Percentiles rank a stretch among this genome's conserved stretches.
phyloP scores from a whole-genome alignment of 2,797 vertebrate species.

The Anomalospiza imberbis region DNA sequence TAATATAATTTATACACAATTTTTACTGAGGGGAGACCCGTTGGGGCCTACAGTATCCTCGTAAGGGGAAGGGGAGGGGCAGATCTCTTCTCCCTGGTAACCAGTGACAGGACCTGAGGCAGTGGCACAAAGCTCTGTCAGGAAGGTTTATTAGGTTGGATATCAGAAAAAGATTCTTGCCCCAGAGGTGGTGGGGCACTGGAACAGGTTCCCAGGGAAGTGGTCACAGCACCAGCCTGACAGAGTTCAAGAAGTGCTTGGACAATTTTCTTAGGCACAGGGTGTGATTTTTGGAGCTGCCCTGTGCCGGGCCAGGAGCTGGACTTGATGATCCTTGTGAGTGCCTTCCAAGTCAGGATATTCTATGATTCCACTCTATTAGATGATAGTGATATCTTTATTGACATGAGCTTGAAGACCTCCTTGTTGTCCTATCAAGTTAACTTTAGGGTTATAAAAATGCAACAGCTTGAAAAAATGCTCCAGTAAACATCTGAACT shows the following conservation, averaged over 20 bases:
- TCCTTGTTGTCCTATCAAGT: not conserved
- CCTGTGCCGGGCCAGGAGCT: not conserved
- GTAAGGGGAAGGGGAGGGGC: not conserved
- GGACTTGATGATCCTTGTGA: not conserved
- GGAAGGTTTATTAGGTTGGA: not conserved
- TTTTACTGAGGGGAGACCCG: not conserved
- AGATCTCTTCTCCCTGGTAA: not conserved
- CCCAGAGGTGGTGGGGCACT: fast-evolving
- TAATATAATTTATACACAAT: not conserved
- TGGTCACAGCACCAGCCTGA: not conserved
- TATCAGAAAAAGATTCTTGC: too few relatives aligned
- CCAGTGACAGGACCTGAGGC: too few relatives aligned
- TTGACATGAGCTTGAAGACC: not conserved
- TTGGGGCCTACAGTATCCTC: not conserved
- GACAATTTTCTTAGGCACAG: not conserved
- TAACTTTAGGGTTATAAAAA: not conserved
- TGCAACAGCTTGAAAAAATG: not conserved
- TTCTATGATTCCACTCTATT: not conserved
- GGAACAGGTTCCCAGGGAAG: too few relatives aligned
- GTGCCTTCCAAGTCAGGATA: not conserved
- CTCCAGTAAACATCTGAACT: not conserved
- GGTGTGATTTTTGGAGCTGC: not conserved
- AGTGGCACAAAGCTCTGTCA: not conserved
- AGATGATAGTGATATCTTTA: not conserved
- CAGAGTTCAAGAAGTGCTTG: not conserved